Evolutionary conservation across 2,888 invertebrate species (phyloP).

Genomic region (Tipula confusa): DNA sequence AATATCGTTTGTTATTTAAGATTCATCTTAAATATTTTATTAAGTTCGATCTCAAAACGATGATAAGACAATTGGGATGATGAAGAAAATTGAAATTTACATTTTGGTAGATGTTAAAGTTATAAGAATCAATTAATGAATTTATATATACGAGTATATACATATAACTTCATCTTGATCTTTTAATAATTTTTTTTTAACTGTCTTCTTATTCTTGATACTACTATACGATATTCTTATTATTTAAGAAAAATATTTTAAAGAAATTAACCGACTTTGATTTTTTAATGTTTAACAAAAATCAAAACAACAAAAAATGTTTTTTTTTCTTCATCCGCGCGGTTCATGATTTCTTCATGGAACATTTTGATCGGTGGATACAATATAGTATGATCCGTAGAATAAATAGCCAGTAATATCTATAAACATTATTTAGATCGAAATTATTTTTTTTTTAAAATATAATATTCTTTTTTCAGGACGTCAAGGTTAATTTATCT

Average conservation of each 20-base stretch:
- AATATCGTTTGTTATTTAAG: constrained; percentile 13
- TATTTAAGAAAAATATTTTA: neutral
- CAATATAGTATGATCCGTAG: too few species aligned
- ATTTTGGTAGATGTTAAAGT: constrained; percentile 25
- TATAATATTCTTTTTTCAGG: too few species aligned
- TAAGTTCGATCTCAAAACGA: constrained; percentile 12
- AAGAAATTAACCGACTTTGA: constrained; percentile 3
- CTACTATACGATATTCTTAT: neutral
- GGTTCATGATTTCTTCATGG: constrained; percentile 9
- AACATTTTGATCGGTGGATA: neutral
- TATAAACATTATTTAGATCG: too few species aligned
- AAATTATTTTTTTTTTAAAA: too few species aligned
- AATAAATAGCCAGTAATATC: too few species aligned
- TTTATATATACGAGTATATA: too few species aligned
- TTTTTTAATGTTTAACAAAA: constrained; percentile 20
- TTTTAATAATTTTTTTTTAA: neutral
- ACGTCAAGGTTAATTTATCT: too few species aligned
- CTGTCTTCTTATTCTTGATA: neutral
- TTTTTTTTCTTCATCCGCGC: neutral
- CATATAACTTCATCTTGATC: neutral
- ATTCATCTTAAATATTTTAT: constrained; percentile 25
- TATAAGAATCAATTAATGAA: constrained; percentile 25
- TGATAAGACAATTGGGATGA: constrained; percentile 25
- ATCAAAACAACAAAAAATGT: neutral
- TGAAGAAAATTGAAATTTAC: neutral